Conservation (phyloP, 1,140 invertebrate genomes). For the Cylas formicarius region DNA sequence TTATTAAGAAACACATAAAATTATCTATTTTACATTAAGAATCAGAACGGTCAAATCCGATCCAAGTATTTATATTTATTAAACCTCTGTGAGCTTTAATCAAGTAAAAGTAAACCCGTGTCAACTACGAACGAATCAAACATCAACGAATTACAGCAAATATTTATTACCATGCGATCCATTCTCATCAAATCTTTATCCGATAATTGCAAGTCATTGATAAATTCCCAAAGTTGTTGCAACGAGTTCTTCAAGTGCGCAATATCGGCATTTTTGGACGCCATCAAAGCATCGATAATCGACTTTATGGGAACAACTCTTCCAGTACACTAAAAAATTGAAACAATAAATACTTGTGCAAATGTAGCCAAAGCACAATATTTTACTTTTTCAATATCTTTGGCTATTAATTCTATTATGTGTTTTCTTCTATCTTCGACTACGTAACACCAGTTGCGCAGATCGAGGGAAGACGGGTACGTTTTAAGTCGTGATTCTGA, state of each 20-base stretch:
- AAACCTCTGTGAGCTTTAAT: neutral
- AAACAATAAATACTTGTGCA: constrained; percentile 9
- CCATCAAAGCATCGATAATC: constrained; percentile 44
- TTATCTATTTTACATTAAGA: neutral
- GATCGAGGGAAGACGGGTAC: constrained; percentile 28
- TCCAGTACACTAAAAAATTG: constrained; percentile 18
- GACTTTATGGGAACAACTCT: constrained; percentile 44
- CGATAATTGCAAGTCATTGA: constrained; percentile 11
- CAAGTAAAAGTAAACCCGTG: neutral
- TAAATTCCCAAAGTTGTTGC: constrained; percentile 19
- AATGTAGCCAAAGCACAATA: neutral
- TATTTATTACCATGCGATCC: constrained; percentile 14
- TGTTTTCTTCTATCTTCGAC: constrained; percentile 31
- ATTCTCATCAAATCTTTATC: constrained; percentile 24
- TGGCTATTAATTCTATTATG: constrained; percentile 30
- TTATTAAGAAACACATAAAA: neutral
- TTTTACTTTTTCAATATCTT: constrained; percentile 22
- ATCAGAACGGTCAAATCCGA: neutral
- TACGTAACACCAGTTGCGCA: constrained; percentile 28
- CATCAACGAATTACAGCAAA: neutral
- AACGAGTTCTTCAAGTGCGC: constrained; percentile 41
- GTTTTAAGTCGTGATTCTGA: constrained; percentile 33
- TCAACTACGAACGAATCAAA: constrained; percentile 2
- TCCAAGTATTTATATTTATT: neutral
- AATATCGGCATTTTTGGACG: constrained; percentile 43